Percentiles rank a stretch among this genome's conserved stretches.
Evolutionary conservation across 2,113 vertebrate genomes (phyloP).

Genomic region (Toxotes jaculatrix): DNA sequence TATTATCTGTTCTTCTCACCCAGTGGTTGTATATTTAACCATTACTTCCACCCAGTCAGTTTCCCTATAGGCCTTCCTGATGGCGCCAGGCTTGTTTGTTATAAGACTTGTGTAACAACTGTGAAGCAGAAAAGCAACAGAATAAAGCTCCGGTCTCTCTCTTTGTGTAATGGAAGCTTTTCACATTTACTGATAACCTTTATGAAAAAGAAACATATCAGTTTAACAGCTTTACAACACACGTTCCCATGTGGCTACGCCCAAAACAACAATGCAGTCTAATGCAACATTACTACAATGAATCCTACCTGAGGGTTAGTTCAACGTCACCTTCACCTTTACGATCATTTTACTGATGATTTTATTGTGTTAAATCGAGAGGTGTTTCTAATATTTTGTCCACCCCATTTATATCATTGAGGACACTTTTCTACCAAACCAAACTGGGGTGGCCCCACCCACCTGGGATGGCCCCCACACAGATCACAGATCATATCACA

Average conservation of each 20-base stretch:
- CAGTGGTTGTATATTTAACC: conserved; percentile 8
- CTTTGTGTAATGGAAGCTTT: neutral
- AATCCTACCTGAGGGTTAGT: too few species aligned
- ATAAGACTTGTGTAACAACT: neutral
- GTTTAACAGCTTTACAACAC: neutral
- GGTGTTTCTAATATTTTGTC: neutral
- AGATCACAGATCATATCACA: neutral
- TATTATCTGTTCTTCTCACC: neutral
- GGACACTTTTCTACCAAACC: neutral
- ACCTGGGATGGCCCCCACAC: too few species aligned
- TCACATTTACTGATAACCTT: neutral
- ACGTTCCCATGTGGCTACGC: neutral
- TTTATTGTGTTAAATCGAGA: too few species aligned
- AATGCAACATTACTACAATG: too few species aligned
- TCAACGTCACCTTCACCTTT: too few species aligned
- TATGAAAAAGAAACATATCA: neutral
- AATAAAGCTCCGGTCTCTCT: neutral
- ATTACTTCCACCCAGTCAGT: conserved; percentile 12
- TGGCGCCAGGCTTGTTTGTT: conserved; percentile 23
- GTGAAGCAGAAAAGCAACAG: conserved; percentile 4
- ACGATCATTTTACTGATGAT: too few species aligned
- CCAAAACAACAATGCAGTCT: neutral
- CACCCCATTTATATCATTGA: too few species aligned
- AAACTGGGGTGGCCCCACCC: neutral
- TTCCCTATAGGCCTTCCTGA: neutral